These are phyloP conservation scores for Pipistrellus kuhlii DNA, from an alignment of 2,797 vertebrate genomes.

Conservation along the genomic window DNA sequence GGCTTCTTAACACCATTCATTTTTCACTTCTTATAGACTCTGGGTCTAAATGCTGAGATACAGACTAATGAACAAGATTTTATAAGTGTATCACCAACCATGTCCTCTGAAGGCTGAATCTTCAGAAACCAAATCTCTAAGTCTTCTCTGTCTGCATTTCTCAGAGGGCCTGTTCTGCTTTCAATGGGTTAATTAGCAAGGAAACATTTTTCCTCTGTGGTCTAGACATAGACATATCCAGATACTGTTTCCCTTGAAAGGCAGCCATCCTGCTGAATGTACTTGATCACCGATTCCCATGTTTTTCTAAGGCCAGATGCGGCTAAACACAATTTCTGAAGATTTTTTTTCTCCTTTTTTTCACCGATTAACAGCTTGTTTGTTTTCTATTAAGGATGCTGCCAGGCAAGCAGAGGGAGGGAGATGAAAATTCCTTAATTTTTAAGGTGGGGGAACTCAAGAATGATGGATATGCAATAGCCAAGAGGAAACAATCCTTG, in stretches of 20 bases:
- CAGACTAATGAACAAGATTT: not conserved
- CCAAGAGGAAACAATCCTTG: slow-evolving; percentile 86
- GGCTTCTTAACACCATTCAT: not conserved
- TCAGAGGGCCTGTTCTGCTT: slow-evolving; percentile 80
- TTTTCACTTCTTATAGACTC: not conserved
- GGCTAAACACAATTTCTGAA: slow-evolving; percentile 88
- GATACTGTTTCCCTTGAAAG: slow-evolving; percentile 92
- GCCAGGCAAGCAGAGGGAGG: slow-evolving; percentile 83
- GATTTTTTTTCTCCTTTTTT: slow-evolving; percentile 77
- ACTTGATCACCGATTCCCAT: slow-evolving; percentile 87
- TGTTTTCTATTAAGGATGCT: slow-evolving; percentile 86
- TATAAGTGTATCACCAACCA: not conserved
- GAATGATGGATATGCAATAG: slow-evolving; percentile 82
- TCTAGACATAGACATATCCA: slow-evolving; percentile 92
- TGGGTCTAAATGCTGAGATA: slow-evolving; percentile 38
- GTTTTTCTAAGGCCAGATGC: slow-evolving; percentile 89
- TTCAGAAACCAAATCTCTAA: not conserved
- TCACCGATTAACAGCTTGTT: slow-evolving; percentile 86
- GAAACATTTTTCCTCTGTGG: slow-evolving; percentile 90
- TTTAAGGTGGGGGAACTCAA: slow-evolving; percentile 86
- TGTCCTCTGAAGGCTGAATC: not conserved
- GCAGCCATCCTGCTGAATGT: slow-evolving; percentile 88
- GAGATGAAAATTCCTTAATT: slow-evolving; percentile 74
- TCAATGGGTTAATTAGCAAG: slow-evolving; percentile 89
- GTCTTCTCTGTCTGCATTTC: slow-evolving; percentile 63